Evolutionary conservation across 2,797 vertebrate species (phyloP).

Genomic region (Acanthopagrus latus): DNA sequence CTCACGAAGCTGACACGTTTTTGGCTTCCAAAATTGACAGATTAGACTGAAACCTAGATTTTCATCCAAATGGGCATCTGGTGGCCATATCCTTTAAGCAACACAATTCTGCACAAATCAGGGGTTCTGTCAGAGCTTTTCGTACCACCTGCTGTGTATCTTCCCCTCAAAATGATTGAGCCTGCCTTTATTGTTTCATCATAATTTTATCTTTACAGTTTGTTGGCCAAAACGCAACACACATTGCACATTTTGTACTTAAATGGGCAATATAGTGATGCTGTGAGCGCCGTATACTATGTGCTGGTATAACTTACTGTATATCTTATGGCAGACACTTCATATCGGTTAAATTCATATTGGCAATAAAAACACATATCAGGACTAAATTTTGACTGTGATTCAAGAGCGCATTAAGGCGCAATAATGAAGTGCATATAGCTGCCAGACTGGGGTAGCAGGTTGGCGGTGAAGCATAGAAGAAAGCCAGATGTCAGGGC

Average conservation of each 20-base stretch:
- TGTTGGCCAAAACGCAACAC: constrained; percentile 79
- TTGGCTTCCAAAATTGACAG: constrained; percentile 83
- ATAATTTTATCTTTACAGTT: constrained; percentile 84
- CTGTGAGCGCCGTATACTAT: constrained; percentile 56
- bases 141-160: constrained; percentile 88
- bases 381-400: constrained; percentile 80
- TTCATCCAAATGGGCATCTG: constrained; percentile 92
- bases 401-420: constrained; percentile 86
- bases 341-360: constrained; percentile 66
- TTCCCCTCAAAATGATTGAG: constrained; percentile 83
- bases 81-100: constrained; percentile 91
- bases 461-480: constrained; percentile 84
- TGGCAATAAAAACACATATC: constrained; percentile 82
- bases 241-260: constrained; percentile 80
- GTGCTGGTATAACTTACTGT: constrained; percentile 49
- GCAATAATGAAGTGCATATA: constrained; percentile 86
- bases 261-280: constrained; percentile 67
- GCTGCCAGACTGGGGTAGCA: constrained; percentile 85
- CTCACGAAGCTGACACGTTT: constrained; percentile 79
- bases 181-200: constrained; percentile 86
- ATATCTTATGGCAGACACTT: constrained; percentile 63
- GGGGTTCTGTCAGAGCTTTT: constrained; percentile 90
- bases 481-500: constrained; percentile 88
- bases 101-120: constrained; percentile 90
- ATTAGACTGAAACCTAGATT: constrained; percentile 87